These are phyloP conservation scores for Hestina assimilis DNA, from an alignment of 1,140 invertebrate species.

Conservation along the genomic window DNA sequence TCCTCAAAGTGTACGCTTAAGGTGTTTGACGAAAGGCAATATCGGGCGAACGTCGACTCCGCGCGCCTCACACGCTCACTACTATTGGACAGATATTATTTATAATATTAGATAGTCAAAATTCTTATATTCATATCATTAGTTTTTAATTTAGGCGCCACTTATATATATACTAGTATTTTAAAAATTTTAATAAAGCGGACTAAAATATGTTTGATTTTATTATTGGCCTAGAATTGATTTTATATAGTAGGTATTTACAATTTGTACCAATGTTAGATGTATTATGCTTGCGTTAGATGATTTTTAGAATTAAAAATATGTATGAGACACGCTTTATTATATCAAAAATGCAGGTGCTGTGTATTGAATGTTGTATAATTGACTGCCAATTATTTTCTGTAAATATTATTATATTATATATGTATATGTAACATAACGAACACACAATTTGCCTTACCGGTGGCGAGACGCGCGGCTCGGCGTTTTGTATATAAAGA, in stretches of 20 bases:
- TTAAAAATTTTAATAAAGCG: constrained; percentile 47
- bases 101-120: constrained; percentile 72
- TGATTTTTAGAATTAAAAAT: constrained; percentile 41
- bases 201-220: constrained; percentile 48
- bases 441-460: constrained; percentile 57
- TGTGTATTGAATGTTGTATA: constrained; percentile 48
- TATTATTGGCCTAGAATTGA: constrained; percentile 62
- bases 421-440: constrained; percentile 52
- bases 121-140: constrained; percentile 77
- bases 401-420: constrained; percentile 69
- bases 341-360: constrained; percentile 63
- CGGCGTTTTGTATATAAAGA: constrained; percentile 68
- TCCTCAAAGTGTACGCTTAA: constrained; percentile 49
- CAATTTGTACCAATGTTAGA: constrained; percentile 37
- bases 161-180: constrained; percentile 55
- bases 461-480: constrained; percentile 43
- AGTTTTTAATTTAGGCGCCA: constrained; percentile 73
- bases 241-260: constrained; percentile 49
- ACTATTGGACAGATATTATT: constrained; percentile 44
- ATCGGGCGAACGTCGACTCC: constrained; percentile 27
- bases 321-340: constrained; percentile 55
- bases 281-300: constrained; percentile 46
- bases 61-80: constrained; percentile 22
- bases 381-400: constrained; percentile 62
- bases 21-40: constrained; percentile 44